Base-by-base conservation (phyloP, 2,888 invertebrate genomes). In the Andrena hattorfiana region DNA sequence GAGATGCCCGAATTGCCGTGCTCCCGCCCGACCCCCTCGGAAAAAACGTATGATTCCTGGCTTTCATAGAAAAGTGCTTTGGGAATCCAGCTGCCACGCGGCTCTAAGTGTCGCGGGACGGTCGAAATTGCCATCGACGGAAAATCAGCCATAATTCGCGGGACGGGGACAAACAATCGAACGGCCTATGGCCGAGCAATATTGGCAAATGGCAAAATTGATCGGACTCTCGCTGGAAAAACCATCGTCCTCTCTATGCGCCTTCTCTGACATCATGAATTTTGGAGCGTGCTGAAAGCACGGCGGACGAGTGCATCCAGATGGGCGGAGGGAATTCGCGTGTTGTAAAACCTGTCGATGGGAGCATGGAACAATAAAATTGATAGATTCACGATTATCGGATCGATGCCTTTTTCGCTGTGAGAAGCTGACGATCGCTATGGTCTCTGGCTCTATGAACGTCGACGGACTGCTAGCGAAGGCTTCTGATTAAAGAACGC, bases 131-230 rank as follows among this genome's bases (percentile, higher is more conserved):
- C 35, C 35, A 2, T 30, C 30, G 71, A 1, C 13, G 72, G 54
- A 63, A 63, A 60, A 60, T 51, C 74, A 23, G 56, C 10, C 48
- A 59, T 32, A 59, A 54, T 54, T 67, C 23, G 23, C 28, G 20
- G 8, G 26, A 23, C 13, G 16, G 26, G 28, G 13, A 64, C 56
- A 42, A 28, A 35, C 35, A 51, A 26, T 64, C 64, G 54, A 23
- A 54, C 16, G 28, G 28, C 10, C 13, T 30, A 48, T 16, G 62
- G 5, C 0, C n/a, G 35, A 26, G 26, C 23, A 32, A 68, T 68
- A 75, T 62, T 60, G 49, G 60, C 63, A 76, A 76, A 81, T 56
- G 75, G 49, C 70, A 63, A 85, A 85, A 85, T 85, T 77, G 79
- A 64, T 71, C 63, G 60, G 48, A 10, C 67, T 56, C 5, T n/a